Conservation (phyloP, 30 jellyfish, hydroid and myxozoan species). For the Nemopilema nomurai region DNA sequence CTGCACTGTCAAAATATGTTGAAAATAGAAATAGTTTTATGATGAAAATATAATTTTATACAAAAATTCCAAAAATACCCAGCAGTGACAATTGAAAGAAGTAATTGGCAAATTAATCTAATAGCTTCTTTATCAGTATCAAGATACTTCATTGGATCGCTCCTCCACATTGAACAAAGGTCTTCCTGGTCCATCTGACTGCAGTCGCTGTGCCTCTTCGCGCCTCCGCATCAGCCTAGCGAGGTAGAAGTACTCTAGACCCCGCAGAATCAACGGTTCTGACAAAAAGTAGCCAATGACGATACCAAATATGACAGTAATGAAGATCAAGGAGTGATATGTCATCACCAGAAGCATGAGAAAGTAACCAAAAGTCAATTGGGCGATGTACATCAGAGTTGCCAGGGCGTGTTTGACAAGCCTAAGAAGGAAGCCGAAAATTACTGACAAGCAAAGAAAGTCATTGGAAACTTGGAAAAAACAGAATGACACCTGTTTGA, state of each 20-base stretch:
- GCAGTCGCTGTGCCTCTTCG: not conserved
- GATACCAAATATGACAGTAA: slow-evolving; percentile 51
- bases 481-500: too few species aligned
- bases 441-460: not conserved
- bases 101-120: too few species aligned
- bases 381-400: slow-evolving; percentile 52
- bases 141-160: not conserved
- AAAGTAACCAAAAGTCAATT: slow-evolving; percentile 49
- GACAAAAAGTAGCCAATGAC: slow-evolving; percentile 62
- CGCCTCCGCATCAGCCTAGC: slow-evolving; percentile 2
- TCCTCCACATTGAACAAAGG: slow-evolving; percentile 3
- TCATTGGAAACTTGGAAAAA: not conserved
- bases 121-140: too few species aligned
- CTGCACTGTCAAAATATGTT: too few species aligned
- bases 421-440: slow-evolving; percentile 16
- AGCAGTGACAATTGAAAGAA: too few species aligned
- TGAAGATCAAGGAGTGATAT: slow-evolving; percentile 38
- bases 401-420: slow-evolving; percentile 42
- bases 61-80: too few species aligned
- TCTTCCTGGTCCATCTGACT: slow-evolving; percentile 4
- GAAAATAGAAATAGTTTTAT: too few species aligned
- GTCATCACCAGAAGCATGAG: slow-evolving; percentile 75
- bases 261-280: slow-evolving; percentile 68
- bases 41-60: too few species aligned
- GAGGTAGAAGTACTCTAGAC: slow-evolving; percentile 52